These are phyloP conservation scores for Prolemur simus DNA, from an alignment of 2,113 vertebrate species.

Conservation along the genomic window DNA sequence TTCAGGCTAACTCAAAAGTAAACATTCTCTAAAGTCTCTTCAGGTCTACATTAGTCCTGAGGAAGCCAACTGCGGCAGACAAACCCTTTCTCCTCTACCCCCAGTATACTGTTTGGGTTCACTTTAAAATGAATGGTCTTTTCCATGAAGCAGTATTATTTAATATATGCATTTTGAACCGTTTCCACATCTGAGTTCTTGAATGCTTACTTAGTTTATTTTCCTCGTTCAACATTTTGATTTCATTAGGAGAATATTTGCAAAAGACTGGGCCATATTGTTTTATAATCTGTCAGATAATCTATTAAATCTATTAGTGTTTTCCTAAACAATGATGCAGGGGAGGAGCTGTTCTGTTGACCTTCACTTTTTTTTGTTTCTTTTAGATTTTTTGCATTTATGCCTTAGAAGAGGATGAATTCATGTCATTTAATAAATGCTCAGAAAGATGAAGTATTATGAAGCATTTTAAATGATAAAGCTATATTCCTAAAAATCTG, in stretches of 20 bases:
- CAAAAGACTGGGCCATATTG: constrained; percentile 16
- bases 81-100: neutral
- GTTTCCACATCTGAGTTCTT: constrained; percentile 59
- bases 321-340: constrained; percentile 67
- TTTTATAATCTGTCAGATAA: neutral
- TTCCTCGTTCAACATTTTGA: neutral
- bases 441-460: neutral
- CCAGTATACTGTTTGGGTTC: neutral
- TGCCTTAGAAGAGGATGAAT: constrained; percentile 8
- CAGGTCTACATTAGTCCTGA: constrained; percentile 31
- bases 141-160: constrained; percentile 7
- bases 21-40: constrained; percentile 61
- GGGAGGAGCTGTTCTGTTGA: constrained; percentile 27
- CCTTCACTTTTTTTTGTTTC: neutral
- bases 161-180: constrained; percentile 46
- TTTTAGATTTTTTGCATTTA: neutral
- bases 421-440: neutral
- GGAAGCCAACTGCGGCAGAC: constrained; percentile 6
- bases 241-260: constrained; percentile 55
- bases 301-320: neutral
- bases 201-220: constrained; percentile 67
- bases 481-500: neutral
- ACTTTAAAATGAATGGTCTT: constrained; percentile 25
- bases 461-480: neutral
- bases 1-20: constrained; percentile 73